Percentiles rank a stretch among this genome's conserved stretches.
phyloP scores from a whole-genome alignment of 2,113 vertebrate species.

The Ursus arctos region DNA sequence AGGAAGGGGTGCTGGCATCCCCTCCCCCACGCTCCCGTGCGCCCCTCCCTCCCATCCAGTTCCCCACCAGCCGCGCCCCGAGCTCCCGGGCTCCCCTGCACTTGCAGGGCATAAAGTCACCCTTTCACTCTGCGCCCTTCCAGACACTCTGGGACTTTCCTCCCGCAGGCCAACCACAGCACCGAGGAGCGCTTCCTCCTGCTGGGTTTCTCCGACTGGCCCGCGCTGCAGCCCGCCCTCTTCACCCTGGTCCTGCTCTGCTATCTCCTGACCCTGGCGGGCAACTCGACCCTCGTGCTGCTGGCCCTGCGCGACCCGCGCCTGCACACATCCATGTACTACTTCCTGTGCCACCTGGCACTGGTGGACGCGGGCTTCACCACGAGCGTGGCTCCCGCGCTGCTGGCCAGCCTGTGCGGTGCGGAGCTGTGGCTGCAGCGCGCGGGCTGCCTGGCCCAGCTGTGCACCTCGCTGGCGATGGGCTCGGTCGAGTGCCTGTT shows the following conservation, averaged over 20 bases:
- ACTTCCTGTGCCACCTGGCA: slow-evolving; percentile 78
- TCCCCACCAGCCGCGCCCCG: fast-evolving
- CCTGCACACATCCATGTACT: slow-evolving; percentile 78
- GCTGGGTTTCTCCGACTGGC: slow-evolving; percentile 74
- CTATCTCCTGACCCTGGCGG: slow-evolving; percentile 67
- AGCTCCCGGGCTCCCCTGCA: background rate
- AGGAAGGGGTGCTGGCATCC: background rate
- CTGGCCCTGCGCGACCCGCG: slow-evolving; percentile 45
- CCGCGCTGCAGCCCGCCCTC: slow-evolving; percentile 65
- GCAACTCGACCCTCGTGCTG: slow-evolving; percentile 61
- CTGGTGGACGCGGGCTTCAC: slow-evolving; percentile 70
- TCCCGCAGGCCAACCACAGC: slow-evolving; percentile 46
- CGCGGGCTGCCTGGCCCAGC: slow-evolving; percentile 63
- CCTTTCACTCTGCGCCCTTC: background rate
- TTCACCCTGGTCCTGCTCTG: slow-evolving; percentile 58
- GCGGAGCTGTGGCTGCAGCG: background rate
- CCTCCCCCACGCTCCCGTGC: background rate
- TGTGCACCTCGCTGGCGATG: background rate
- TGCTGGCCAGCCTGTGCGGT: slow-evolving; percentile 60
- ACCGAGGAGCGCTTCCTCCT: slow-evolving; percentile 62
- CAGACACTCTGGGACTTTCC: background rate
- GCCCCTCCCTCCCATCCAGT: too few species aligned
- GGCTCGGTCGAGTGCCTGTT: slow-evolving; percentile 66
- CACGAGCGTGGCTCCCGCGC: slow-evolving; percentile 66
- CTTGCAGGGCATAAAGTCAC: too few species aligned